Conservation (phyloP, 1,140 invertebrate species). For the Micrasema longulum region DNA sequence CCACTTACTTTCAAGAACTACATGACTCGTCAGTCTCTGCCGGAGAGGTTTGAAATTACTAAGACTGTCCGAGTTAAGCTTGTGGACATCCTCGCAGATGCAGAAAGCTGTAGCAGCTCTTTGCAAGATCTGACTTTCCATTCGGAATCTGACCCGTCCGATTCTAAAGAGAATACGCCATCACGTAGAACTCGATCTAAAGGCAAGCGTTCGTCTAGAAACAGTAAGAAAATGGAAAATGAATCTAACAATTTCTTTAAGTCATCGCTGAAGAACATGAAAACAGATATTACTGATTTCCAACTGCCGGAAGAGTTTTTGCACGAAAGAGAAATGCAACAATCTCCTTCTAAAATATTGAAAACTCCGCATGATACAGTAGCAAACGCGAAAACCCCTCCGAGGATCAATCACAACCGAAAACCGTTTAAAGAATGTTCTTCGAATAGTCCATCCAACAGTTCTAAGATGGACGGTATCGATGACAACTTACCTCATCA, state of each 20-base stretch:
- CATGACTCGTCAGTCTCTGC: conserved; percentile 56
- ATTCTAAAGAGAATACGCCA: conserved; percentile 65
- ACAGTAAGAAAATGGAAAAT: conserved; percentile 6
- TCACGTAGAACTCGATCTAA: conserved; percentile 51
- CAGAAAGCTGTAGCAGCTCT: conserved; percentile 67
- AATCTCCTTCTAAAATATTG: no score
- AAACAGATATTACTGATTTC: conserved; percentile 24
- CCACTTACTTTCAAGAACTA: conserved; percentile 64
- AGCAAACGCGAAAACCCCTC: conserved; percentile 8
- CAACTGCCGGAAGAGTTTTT: conserved; percentile 62
- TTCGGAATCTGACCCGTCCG: conserved; percentile 60
- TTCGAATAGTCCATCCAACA: conserved; percentile 2
- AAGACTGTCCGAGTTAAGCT: conserved; percentile 1
- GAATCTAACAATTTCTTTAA: neutral
- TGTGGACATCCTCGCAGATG: conserved; percentile 53
- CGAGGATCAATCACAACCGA: conserved; percentile 33
- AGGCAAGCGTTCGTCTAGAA: neutral
- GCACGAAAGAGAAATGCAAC: no score
- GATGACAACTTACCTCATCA: conserved; percentile 22
- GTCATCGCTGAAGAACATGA: conserved; percentile 4
- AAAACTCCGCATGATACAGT: conserved; percentile 68
- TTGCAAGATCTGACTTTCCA: conserved; percentile 66
- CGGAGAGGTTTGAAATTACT: no score
- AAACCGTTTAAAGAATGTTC: conserved; percentile 3
- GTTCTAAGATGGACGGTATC: neutral